Evolutionary conservation across 2,113 vertebrate genomes (phyloP), one percentile per base, ranked within the genome.

Genomic region (Coreoperca whiteheadi): DNA sequence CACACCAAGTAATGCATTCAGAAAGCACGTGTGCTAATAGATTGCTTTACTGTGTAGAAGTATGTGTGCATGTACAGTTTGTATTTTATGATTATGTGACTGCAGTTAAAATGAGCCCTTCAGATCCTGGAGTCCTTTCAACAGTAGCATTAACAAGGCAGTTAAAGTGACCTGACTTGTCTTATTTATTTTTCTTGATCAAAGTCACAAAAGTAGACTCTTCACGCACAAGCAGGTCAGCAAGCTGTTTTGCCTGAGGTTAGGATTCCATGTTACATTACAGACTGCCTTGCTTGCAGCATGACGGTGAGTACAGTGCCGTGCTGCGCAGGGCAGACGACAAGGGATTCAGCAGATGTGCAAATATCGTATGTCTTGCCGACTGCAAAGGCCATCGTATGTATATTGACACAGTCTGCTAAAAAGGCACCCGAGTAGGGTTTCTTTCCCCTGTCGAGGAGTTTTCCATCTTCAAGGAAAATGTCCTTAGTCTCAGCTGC

Each of bases 281-380:
- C 61, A 83, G 60, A 30, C 79, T 54, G 74, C 73, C 60, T 32
- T 2, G 5, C 66, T 30, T 6, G 54, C 20, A 23, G 61, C 65
- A 11, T 57, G 70, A 81, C 53, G 39, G 60, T 1, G 60, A 80
- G 84, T 37, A 32, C 61, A 28, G 80, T 79, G 51, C 66, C 60
- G 81, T 79, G 54, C 81, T 23, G 60, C 20, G 16, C 5, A 21
- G 53, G 43, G 77, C 57, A 32, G 34, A 83, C 72, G 83, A 86
- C 84, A 93, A 95, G 93, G 88, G 91, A 87, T 94, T 92, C 84
- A 94, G 86, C 93, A 94, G 94, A 95, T 94, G 95, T 94, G 89
- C 88, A 77, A 78, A 89, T 92, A 95, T 95, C 91, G 14, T 78
- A 79, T 95, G 91, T 94, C 93, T 82, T 89, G 54, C 79, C 83